A percentile compares a stretch with the other conserved stretches of the same genome.
These are phyloP conservation scores for Platyscapa corneri DNA, from an alignment of 1,140 invertebrate genomes.

Conservation along the genomic window DNA sequence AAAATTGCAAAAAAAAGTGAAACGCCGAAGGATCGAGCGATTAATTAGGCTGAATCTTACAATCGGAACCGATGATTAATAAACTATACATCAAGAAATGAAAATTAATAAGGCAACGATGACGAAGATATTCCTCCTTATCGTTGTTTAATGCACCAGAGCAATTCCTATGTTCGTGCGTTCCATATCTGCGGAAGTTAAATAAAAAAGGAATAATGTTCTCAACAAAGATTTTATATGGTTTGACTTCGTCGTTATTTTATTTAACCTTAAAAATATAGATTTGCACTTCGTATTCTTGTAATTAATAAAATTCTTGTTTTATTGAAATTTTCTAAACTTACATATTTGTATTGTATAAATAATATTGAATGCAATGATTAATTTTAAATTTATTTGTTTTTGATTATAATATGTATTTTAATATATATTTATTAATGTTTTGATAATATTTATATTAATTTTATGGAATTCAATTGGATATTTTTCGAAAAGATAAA, in stretches of 20 bases:
- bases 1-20: conserved; percentile 34
- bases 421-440: no score
- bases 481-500: no score
- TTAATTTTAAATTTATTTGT: no score
- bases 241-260: conserved; percentile 32
- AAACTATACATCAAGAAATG: conserved; percentile 31
- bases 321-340: no score
- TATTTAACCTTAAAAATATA: conserved; percentile 37
- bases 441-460: no score
- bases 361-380: no score
- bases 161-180: conserved; percentile 54
- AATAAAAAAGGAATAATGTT: conserved; percentile 54
- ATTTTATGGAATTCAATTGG: no score
- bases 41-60: conserved; percentile 30
- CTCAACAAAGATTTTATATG: conserved; percentile 47
- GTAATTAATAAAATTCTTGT: neutral
- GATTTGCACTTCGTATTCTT: conserved; percentile 35
- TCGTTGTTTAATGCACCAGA: conserved; percentile 48
- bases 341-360: no score
- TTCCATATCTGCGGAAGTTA: conserved; percentile 50
- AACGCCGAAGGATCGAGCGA: conserved; percentile 42
- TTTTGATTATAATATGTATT: no score
- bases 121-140: conserved; percentile 32
- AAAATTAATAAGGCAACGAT: conserved; percentile 33
- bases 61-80: conserved; percentile 19